phyloP scores from a whole-genome alignment of 2,113 vertebrate genomes.

The Dromiciops gliroides region DNA sequence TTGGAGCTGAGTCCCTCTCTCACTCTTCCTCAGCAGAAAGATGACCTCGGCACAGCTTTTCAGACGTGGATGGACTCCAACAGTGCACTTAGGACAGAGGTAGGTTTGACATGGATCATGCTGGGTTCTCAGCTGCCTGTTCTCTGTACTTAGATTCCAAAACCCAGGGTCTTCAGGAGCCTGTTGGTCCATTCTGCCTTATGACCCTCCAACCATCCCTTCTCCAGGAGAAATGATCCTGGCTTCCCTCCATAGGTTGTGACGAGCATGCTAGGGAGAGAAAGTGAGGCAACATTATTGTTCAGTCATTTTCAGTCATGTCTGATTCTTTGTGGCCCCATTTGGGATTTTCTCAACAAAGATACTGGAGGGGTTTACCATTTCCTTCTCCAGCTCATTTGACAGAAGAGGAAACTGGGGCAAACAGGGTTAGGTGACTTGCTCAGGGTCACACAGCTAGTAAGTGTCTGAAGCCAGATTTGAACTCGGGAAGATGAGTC shows the following conservation, averaged over 20 bases:
- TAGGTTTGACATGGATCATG: constrained; percentile 58
- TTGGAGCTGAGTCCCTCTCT: constrained; percentile 1
- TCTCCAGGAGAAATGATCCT: neutral
- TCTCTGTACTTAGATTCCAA: neutral
- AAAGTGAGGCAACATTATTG: neutral
- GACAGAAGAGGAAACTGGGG: too few relatives aligned
- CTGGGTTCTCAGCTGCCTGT: neutral
- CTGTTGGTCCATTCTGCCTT: neutral
- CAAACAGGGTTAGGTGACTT: too few relatives aligned
- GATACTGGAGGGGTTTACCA: neutral
- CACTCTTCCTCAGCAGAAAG: constrained; percentile 81
- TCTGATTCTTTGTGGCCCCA: neutral
- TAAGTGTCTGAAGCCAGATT: too few relatives aligned
- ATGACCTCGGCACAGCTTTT: constrained; percentile 87
- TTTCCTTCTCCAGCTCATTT: neutral
- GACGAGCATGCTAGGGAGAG: neutral
- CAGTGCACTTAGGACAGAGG: constrained; percentile 88
- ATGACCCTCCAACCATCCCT: neutral
- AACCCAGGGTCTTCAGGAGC: neutral
- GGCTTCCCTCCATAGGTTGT: neutral
- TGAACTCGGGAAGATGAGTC: too few relatives aligned
- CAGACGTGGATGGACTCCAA: constrained; percentile 86
- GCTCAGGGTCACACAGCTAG: too few relatives aligned
- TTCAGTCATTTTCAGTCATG: neutral
- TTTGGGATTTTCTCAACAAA: neutral